These are phyloP conservation scores for Zophobas morio DNA, from an alignment of 1,140 invertebrate genomes.

Conservation along the genomic window DNA sequence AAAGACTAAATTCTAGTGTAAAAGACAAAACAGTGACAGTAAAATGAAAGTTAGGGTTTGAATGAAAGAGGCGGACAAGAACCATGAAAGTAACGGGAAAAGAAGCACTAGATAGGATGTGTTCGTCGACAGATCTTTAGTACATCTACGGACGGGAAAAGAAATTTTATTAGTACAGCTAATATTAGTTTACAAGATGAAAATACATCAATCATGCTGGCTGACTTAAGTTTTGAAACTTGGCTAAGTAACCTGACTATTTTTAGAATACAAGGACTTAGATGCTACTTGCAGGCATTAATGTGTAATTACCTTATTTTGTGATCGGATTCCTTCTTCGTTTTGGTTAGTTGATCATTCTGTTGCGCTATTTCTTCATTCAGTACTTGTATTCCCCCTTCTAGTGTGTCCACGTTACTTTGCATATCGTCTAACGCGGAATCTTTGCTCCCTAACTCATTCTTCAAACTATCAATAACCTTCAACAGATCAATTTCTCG, in stretches of 20 bases:
- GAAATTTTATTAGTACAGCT: constrained; percentile 43
- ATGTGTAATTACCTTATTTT: constrained; percentile 62
- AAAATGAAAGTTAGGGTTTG: constrained; percentile 61
- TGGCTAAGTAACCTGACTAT: constrained; percentile 27
- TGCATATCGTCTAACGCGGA: constrained; percentile 66
- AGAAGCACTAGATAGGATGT: constrained; percentile 60
- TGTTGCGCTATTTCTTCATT: constrained; percentile 65
- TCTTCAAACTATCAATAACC: constrained; percentile 65
- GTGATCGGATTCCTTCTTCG: constrained; percentile 62
- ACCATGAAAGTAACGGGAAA: constrained; percentile 64
- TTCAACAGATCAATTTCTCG: constrained; percentile 66
- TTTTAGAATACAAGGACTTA: constrained; percentile 12
- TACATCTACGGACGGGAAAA: constrained; percentile 56
- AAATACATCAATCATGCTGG: constrained; percentile 24
- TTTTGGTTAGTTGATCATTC: constrained; percentile 57
- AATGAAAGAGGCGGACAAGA: constrained; percentile 61
- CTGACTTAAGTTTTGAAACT: constrained; percentile 4
- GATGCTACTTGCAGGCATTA: constrained; percentile 5
- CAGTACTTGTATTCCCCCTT: constrained; percentile 67
- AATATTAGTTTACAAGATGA: constrained; percentile 31
- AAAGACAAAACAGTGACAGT: constrained; percentile 55
- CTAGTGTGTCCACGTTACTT: constrained; percentile 65
- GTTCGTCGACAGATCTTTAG: constrained; percentile 57
- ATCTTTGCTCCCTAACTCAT: constrained; percentile 64
- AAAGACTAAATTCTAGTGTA: constrained; percentile 46